Evolutionary conservation across 2,113 vertebrate genomes (phyloP).

Genomic region (Elgaria multicarinata): DNA sequence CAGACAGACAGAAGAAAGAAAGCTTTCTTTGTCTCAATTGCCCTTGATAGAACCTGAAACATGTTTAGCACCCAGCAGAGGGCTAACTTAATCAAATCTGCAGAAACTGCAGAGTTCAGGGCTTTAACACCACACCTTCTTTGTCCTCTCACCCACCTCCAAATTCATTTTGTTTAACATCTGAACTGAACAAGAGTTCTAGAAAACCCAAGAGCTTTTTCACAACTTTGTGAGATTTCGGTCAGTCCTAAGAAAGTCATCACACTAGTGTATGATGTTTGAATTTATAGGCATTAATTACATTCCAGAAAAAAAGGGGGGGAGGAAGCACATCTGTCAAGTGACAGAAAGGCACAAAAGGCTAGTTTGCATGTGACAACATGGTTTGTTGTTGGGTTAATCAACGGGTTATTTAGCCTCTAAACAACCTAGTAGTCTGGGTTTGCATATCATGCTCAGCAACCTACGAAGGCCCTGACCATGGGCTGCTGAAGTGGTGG

Average conservation of each 20-base stretch:
- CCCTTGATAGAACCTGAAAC: background rate
- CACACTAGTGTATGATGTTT: no score
- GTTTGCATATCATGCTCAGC: no score
- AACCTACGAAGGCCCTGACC: no score
- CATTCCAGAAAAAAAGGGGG: background rate
- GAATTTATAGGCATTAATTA: constrained; percentile 37
- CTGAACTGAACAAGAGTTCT: background rate
- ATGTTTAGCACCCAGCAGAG: no score
- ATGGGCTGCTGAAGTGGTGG: no score
- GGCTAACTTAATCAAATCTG: background rate
- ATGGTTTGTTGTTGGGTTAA: no score
- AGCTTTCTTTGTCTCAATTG: background rate
- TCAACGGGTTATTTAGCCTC: no score
- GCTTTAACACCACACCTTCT: background rate
- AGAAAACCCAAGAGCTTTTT: background rate
- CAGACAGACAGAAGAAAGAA: background rate
- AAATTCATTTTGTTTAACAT: background rate
- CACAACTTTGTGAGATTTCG: no score
- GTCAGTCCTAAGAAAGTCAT: no score
- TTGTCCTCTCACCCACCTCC: background rate
- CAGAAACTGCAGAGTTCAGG: background rate
- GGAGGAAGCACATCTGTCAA: no score
- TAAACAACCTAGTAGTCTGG: no score
- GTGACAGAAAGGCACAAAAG: background rate
- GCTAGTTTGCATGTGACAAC: no score